These are phyloP conservation scores for Octomys mimax DNA, from an alignment of 2,797 vertebrate species.

Conservation along the genomic window DNA sequence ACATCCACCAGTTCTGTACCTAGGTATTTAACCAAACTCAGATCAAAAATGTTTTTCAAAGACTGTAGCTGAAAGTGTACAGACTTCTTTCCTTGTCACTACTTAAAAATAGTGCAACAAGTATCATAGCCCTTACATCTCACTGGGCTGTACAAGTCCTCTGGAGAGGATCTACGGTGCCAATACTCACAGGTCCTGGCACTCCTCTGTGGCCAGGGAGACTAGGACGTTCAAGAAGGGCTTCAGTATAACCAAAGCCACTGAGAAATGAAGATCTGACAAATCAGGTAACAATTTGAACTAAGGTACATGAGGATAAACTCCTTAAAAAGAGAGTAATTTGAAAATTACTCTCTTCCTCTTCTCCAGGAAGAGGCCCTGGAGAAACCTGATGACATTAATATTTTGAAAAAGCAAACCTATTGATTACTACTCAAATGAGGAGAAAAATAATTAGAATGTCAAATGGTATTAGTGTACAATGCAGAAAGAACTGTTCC, in stretches of 20 bases:
- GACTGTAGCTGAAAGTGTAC: background rate
- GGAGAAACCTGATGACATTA: constrained; percentile 29
- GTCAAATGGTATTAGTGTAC: background rate
- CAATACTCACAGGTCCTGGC: background rate
- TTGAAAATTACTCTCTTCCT: too few relatives aligned
- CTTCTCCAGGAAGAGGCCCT: background rate
- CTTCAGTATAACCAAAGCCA: constrained; percentile 2
- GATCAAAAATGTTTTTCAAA: background rate
- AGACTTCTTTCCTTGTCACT: background rate
- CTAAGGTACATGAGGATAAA: background rate
- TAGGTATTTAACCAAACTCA: background rate
- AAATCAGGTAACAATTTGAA: background rate
- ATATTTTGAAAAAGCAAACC: background rate
- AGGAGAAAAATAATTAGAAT: background rate
- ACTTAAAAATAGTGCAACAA: background rate
- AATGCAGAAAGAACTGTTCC: background rate
- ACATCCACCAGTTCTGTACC: background rate
- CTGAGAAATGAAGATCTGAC: background rate
- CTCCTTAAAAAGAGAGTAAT: constrained; percentile 22
- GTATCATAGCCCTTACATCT: background rate
- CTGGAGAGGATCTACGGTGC: background rate
- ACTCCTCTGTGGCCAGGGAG: too few relatives aligned
- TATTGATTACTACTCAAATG: constrained; percentile 53
- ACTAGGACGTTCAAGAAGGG: background rate
- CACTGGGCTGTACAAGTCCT: background rate